Evolutionary conservation across 2,888 invertebrate genomes (phyloP), one percentile per base, ranked within the genome.

Genomic region (Cataglyphis livida): DNA sequence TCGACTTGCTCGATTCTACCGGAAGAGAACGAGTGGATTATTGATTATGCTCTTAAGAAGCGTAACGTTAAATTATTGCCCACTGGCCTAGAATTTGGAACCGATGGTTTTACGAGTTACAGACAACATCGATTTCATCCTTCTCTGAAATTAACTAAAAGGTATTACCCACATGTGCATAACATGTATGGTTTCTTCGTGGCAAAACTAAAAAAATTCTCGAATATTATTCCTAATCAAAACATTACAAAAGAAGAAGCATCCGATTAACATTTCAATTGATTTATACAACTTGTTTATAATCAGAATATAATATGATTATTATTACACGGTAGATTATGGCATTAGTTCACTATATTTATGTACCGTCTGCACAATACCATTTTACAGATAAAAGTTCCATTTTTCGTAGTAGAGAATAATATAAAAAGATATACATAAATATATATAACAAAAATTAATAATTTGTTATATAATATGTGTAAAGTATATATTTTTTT

Each of bases 111-210:
- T 94, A 96, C 97, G 0, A 98, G 97, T 95, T 99, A 97, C 92
- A 96, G 97, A 74, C 97, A 98, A 88, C 96, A 96, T 91, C 96
- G 98, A 90, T 99, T 98, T 95, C 98, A 99, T 95, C 98, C 98
- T 0, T 97, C 98, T 15, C 95, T 99, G 94, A 98, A 98, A 93
- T 95, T 98, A 82, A 98, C 98, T 0, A 96, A 97, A 93, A 96
- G 99, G 74, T 99, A 98, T 95, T 99, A 99, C 95, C 99, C 99
- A 0, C 99, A 99, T 94, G 97, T 98, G 3, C 99, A 99, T 94
- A 99, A 99, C 94, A 98, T 99, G 98, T 99, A 99, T 95, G 99
- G 99, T 4, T 99, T 99, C 95, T 99, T 97, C 95, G 99, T 99
- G 1, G 99, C 99, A 0, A 99, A 99, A 95, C 95, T 99, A 18